A percentile compares a stretch with the other conserved stretches of the same genome.
phyloP scores from a whole-genome alignment of 2,113 vertebrate species.

The Hypomesus transpacificus region DNA sequence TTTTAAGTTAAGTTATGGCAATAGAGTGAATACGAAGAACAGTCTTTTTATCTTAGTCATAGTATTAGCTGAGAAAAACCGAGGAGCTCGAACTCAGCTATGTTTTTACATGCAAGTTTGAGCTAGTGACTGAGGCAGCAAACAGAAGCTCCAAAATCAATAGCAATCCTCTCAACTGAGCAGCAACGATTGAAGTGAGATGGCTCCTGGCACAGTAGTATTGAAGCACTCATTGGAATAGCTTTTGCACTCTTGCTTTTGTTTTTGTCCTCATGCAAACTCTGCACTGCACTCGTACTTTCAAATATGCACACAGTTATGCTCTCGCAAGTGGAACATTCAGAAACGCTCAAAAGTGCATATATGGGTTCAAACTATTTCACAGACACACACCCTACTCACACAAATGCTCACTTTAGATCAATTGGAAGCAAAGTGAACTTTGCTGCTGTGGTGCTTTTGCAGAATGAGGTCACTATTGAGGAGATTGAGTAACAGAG shows the following conservation, averaged over 20 bases:
- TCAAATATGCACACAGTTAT: slow-evolving; percentile 39
- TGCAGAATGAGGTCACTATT: neutral
- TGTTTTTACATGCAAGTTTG: neutral
- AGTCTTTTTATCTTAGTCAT: neutral
- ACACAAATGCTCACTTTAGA: neutral
- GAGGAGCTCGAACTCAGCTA: neutral
- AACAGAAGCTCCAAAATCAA: neutral
- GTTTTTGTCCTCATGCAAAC: slow-evolving; percentile 67
- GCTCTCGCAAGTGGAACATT: neutral
- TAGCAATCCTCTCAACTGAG: slow-evolving; percentile 72
- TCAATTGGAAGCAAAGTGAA: slow-evolving; percentile 1
- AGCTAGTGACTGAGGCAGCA: neutral
- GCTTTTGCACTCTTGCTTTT: neutral
- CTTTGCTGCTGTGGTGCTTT: neutral
- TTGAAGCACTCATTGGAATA: slow-evolving; percentile 58
- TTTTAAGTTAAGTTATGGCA: no score
- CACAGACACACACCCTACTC: neutral
- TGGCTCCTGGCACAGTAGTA: neutral
- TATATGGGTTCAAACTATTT: neutral
- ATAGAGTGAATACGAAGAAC: neutral
- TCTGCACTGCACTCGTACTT: slow-evolving; percentile 91
- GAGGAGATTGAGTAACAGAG: neutral
- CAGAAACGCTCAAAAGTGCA: neutral
- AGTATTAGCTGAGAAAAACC: neutral
- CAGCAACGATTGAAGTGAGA: slow-evolving; percentile 89